Base-by-base conservation (phyloP, 2,888 invertebrate genomes). In the Dione juno region DNA sequence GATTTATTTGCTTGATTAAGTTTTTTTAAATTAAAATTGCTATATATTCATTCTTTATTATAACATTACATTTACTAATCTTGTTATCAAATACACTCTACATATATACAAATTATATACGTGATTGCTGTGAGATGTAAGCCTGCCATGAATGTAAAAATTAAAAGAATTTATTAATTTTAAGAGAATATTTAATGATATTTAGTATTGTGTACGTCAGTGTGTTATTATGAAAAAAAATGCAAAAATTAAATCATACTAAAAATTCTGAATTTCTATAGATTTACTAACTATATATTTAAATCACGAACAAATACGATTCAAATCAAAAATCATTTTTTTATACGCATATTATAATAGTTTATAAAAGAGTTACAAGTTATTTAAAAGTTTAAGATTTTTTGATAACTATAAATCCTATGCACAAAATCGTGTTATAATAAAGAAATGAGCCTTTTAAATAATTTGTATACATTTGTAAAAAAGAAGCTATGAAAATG, bases 111-210 rank as follows among this genome's bases (percentile, higher is more conserved):
- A 43, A 61, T 43, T 61, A 28, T 14, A 28, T n/a, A 43, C 28
- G 45, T 45, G 7, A 16, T n/a, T 35, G 28, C 16, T 35, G 14
- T 61, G 28, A 28, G 61, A 61, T 61, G 61, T 64, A 59, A 71
- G 61, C 59, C 69, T 66, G 68, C 28, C 53, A 50, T 48, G 43
- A 63, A 41, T 21, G 14, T 57, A 64, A 59, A 66, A 43, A 59
- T 14, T 35, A 35, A 43, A 70, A 59, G 66, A 59, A 70, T 70
- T 70, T 70, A 70, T 66, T 61, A 66, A 59, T 52, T 66, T 52
- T 66, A 70, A 70, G 69, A 40, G 19, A 19, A 10, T 19, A 41
- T 40, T 52, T 43, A 61, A 45, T 45, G 7, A 45, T 16, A 35
- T 35, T 11, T n/a, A n/a, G n/a, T 45, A 21, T 61, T 11, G 5